phyloP scores from a whole-genome alignment of 2,797 vertebrate species.

The Mareca strepera region DNA sequence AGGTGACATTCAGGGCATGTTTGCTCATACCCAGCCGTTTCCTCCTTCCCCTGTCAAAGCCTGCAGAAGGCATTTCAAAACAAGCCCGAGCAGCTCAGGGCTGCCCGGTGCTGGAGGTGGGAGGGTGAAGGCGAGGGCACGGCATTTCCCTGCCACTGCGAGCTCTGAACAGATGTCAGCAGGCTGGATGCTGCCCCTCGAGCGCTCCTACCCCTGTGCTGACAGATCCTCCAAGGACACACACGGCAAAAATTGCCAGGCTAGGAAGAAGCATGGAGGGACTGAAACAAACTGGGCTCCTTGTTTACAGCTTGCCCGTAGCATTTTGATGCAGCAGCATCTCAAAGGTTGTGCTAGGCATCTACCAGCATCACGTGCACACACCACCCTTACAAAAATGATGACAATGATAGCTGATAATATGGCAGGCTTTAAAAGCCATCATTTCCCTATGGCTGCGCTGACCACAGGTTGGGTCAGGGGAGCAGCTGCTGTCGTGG shows the following conservation, averaged over 20 bases:
- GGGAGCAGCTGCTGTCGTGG: not conserved
- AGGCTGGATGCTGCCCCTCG: not conserved
- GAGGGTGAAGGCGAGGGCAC: not conserved
- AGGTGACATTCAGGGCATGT: not conserved
- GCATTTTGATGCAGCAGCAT: not conserved
- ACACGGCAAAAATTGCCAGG: not conserved
- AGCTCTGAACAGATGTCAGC: not conserved
- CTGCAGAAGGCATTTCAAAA: not conserved
- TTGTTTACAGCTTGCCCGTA: not conserved
- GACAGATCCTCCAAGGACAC: slow-evolving; percentile 9
- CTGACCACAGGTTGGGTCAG: not conserved
- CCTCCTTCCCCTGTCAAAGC: not conserved
- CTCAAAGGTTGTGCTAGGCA: not conserved
- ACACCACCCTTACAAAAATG: not conserved
- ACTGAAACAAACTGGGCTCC: not conserved
- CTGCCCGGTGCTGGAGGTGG: not conserved
- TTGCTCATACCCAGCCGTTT: not conserved
- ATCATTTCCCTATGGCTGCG: not conserved
- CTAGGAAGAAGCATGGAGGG: not conserved
- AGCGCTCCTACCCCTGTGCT: not conserved
- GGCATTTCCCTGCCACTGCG: not conserved
- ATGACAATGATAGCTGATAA: not conserved
- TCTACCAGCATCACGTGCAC: not conserved
- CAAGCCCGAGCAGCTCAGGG: not conserved
- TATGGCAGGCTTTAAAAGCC: not conserved